phyloP scores from a whole-genome alignment of 1,140 invertebrate genomes.

The Lycorma delicatula region DNA sequence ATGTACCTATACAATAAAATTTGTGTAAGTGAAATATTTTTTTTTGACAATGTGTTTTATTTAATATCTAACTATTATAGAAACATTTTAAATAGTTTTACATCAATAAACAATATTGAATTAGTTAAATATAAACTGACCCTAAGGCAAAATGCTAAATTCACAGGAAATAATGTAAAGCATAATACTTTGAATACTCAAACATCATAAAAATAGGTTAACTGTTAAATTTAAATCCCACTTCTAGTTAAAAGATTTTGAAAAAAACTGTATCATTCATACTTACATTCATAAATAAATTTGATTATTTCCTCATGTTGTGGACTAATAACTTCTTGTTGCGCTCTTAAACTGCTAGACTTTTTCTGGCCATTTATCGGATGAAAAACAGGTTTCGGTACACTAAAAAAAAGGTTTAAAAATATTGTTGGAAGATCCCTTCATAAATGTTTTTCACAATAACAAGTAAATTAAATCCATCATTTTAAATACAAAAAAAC shows the following conservation, averaged over 20 bases:
- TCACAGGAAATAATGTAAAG: neutral
- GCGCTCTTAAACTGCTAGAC: slow-evolving; percentile 48
- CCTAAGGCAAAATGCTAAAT: neutral
- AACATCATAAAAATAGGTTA: neutral
- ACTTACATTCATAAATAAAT: slow-evolving; percentile 63
- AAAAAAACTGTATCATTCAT: neutral
- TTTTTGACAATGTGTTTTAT: too few relatives aligned
- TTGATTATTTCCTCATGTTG: slow-evolving; percentile 66
- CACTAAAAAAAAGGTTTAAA: slow-evolving; percentile 42
- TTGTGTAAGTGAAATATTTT: too few relatives aligned
- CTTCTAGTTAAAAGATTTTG: neutral
- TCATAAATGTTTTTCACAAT: too few relatives aligned
- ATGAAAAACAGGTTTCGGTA: slow-evolving; percentile 61
- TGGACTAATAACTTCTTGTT: slow-evolving; percentile 55
- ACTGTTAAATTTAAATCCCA: neutral
- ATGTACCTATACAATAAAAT: too few relatives aligned
- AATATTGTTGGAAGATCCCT: too few relatives aligned
- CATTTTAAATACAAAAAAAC: neutral
- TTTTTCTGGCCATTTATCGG: slow-evolving; percentile 52
- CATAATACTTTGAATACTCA: neutral
- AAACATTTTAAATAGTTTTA: too few relatives aligned
- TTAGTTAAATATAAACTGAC: neutral
- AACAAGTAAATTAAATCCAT: slow-evolving; percentile 12
- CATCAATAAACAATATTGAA: neutral
- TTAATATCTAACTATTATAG: too few relatives aligned